Base-by-base conservation (phyloP, 2,113 vertebrate species). In the Myotis yumanensis region DNA sequence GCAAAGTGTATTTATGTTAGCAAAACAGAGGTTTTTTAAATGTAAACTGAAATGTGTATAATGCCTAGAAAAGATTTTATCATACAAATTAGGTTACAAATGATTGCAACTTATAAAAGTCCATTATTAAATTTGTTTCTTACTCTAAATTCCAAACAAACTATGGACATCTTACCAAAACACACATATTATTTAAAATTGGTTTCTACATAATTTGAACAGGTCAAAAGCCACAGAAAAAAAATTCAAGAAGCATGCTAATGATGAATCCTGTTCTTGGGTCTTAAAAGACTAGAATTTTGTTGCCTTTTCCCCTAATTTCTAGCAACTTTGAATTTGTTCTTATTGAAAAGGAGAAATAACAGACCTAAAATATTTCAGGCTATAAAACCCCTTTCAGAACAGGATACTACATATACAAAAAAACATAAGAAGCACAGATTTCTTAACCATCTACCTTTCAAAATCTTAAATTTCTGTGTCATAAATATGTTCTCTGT, bases 271-370 rank as follows among this genome's bases (percentile, higher is more conserved):
- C 69, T 97, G 43, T 82, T 93, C 79, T 71, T 54, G 11, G 66
- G 84, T 62, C 59, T 77, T 68, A 12, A 64, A 51, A 96, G 86
- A 96, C n/a, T 85, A 54, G 72, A 14, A 76, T 66, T n/a, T 75
- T 96, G n/a, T 54, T 85, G 80, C 52, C 68, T 54, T 75, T 90
- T 69, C 12, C 54, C 69, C 17, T 89, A 46, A 89, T 92, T 90
- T 89, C 62, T 32, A 93, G 59, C 28, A 96, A 51, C 32, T 72
- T 43, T 91, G 85, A 96, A 3, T 80, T 94, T 4, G 54, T 51
- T 69, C 59, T 73, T 94, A 89, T 7, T 93, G 17, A 71, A 71
- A 52, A 96, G 52, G 25, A 95, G 68, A 95, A 96, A n/a, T 2
- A 18, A 89, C 79, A 95, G 9, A 59, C 66, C 52, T 30, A 90